A percentile compares a stretch with the other conserved stretches of the same genome.
phyloP scores from a whole-genome alignment of 2,113 vertebrate genomes.

The Agelaius phoeniceus region DNA sequence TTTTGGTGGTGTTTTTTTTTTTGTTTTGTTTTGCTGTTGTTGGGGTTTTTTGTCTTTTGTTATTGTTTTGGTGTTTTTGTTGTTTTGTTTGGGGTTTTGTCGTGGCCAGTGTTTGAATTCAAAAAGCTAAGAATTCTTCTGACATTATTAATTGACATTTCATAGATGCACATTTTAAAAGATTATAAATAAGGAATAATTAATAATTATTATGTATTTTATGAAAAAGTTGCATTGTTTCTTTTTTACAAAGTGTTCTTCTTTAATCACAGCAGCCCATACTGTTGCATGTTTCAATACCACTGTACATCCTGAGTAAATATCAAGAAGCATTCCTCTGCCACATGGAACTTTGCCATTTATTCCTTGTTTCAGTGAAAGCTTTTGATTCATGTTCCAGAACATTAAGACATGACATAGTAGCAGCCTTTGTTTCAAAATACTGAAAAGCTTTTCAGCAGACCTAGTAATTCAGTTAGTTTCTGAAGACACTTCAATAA shows the following conservation, averaged over 20 bases:
- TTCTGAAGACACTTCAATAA: neutral
- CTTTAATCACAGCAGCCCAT: neutral
- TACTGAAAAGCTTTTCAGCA: neutral
- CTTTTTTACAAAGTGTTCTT: neutral
- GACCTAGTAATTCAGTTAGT: neutral
- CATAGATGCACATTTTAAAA: neutral
- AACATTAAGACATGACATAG: neutral
- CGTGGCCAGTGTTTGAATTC: neutral
- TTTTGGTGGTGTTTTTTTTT: neutral
- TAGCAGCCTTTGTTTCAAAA: neutral
- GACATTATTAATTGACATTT: neutral
- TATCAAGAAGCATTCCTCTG: neutral
- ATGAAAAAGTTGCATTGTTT: neutral
- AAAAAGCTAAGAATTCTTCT: neutral
- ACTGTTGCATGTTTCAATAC: neutral
- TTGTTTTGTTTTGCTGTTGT: neutral
- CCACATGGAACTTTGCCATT: neutral
- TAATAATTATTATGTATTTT: accelerated
- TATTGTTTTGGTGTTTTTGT: neutral
- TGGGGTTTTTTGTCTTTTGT: too few relatives aligned
- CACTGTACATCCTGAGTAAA: neutral
- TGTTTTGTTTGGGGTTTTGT: neutral
- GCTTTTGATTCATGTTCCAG: neutral
- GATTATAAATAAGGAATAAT: neutral
- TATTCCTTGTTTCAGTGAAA: neutral